Percentiles rank a stretch among this genome's conserved stretches.
phyloP scores from a whole-genome alignment of 2,888 invertebrate species.

The Epinotia ramella region DNA sequence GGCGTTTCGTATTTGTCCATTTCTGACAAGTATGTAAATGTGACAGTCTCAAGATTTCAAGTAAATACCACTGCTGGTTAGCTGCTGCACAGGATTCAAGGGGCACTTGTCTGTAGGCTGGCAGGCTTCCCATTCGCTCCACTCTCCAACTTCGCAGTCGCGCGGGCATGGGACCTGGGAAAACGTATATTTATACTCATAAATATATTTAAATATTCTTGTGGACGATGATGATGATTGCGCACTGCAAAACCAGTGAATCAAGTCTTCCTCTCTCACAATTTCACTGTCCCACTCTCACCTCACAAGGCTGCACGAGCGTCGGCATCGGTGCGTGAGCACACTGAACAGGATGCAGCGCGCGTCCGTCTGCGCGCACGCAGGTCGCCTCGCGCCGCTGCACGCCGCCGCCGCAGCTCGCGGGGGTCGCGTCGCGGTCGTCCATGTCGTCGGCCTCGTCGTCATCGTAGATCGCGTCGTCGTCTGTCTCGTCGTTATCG shows the following conservation, averaged over 20 bases:
- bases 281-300: slow-evolving; percentile 47
- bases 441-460: slow-evolving; percentile 66
- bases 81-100: slow-evolving; percentile 78
- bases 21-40: not conserved
- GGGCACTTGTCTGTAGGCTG: slow-evolving; percentile 84
- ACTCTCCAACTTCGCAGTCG: slow-evolving; percentile 86
- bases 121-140: slow-evolving; percentile 87
- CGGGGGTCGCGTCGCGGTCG: slow-evolving; percentile 54
- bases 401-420: slow-evolving; percentile 85
- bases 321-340: slow-evolving; percentile 81
- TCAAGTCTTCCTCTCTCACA: not conserved
- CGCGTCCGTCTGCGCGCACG: slow-evolving; percentile 78
- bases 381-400: slow-evolving; percentile 85
- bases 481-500: slow-evolving; percentile 68
- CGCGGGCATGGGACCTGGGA: slow-evolving; percentile 84
- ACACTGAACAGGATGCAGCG: slow-evolving; percentile 79
- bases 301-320: slow-evolving; percentile 84
- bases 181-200: too few relatives aligned
- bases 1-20: not conserved
- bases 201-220: too few relatives aligned
- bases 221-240: too few relatives aligned
- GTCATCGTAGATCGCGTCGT: slow-evolving; percentile 72
- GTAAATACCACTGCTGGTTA: slow-evolving; percentile 77
- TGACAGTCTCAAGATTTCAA: not conserved
- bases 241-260: too few relatives aligned